Conservation (phyloP, 30 jellyfish, hydroid and myxozoan genomes). For the Chrysaora quinquecirrha region DNA sequence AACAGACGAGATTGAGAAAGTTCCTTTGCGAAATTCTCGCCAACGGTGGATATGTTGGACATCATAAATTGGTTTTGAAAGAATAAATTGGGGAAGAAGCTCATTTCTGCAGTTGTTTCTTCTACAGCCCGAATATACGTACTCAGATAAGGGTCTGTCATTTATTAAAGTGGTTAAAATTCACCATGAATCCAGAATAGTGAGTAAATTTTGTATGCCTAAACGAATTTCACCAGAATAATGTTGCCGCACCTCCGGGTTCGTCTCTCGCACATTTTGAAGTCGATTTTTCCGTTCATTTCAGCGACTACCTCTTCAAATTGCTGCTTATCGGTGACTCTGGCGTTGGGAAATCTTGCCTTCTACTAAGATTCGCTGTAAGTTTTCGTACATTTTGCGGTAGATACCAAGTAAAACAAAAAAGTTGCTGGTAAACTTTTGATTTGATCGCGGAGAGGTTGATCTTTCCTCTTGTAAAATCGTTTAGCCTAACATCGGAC, state of each 20-base stretch:
- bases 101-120: neutral
- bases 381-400: constrained; percentile 16
- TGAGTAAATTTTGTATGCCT: constrained; percentile 46
- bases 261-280: constrained; percentile 9
- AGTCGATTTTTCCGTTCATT: constrained; percentile 11
- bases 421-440: neutral
- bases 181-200: constrained; percentile 95
- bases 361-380: constrained; percentile 98
- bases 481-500: too few species aligned
- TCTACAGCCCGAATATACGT: neutral
- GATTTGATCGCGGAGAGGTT: too few species aligned
- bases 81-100: neutral
- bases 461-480: too few species aligned
- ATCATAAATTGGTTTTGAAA: neutral
- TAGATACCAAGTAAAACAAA: neutral
- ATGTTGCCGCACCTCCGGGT: constrained; percentile 16
- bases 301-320: constrained; percentile 96
- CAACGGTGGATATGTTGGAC: constrained; percentile 60
- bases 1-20: constrained; percentile 63
- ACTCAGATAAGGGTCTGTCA: neutral
- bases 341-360: constrained; percentile 99
- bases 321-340: constrained; percentile 98
- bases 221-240: neutral
- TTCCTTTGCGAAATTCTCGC: constrained; percentile 65
- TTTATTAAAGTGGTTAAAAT: neutral